Base-by-base conservation (phyloP, 37 sponge, comb jelly and placozoan species). In the Cliona cf. orientalis region DNA sequence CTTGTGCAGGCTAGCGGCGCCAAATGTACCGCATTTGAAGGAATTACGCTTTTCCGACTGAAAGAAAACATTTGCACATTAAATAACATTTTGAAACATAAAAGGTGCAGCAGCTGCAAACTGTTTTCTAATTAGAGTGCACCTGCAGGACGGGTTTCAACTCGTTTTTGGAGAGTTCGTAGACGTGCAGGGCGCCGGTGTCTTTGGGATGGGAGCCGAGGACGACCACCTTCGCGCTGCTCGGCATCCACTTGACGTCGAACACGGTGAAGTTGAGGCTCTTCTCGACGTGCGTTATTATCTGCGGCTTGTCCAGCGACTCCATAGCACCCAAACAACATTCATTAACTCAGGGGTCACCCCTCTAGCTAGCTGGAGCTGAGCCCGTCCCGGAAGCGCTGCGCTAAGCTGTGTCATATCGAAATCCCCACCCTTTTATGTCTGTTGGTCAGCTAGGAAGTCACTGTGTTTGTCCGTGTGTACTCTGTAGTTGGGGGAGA, bases 11-110 rank as follows among this genome's bases (percentile, higher is more conserved):
- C 92, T 89, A 0, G 90, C 75, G 0, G 95, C 97, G 28, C 97
- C 97, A 82, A 99, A 99, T 11, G 97, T 96, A 1, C 97, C 95
- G 74, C 99, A 99, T 65, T 96, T 96, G 59, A 99, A 80, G 2
- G 97, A 87, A 35, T 93, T 31, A 46, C 74, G 73, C 77, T 96
- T 99, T 55, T 94, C 95, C 25, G 89, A 75, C 99, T 98, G 61
- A 19, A 66, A n/a, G 55, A 49, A 49, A 17, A 19, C 55, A 17
- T 49, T 17, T 49, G 62, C 62, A 61, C 6, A 31, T 19, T 5
- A 61, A 23, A 61, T 61, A 32, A 5, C 62, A 61, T 61, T 61
- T 31, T 12, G 62, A 32, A 53, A 63, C 65, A 63, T 23, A 23
- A 25, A 19, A 17, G 14, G 17, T 17, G 71, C 46, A 71, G 42